Evolutionary conservation across 1,140 invertebrate genomes (phyloP), one percentile per base, ranked within the genome.

Genomic region (Pachypeltis micranthus): DNA sequence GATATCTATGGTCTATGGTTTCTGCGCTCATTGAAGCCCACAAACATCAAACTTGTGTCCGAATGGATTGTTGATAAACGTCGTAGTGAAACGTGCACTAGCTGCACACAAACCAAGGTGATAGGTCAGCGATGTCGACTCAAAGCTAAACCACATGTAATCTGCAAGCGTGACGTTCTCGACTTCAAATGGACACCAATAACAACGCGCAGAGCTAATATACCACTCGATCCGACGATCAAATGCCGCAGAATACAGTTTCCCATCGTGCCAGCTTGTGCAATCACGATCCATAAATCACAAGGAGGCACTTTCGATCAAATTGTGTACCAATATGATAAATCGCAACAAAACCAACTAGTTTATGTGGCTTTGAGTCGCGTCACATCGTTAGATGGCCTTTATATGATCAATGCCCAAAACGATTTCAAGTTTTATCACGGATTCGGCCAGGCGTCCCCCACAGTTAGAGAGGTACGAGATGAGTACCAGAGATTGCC

Each of bases 311-410:
- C 71, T 16, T 73, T 69, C 62, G 65, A 68, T 59, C 1, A 29
- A 59, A 62, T 69, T 66, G 70, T 72, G 14, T 72, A 72, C 61
- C 63, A 71, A 56, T 72, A 71, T 63, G 47, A 44, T 44, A 65
- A 65, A 57, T 24, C 2, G 65, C 70, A 72, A 66, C 29, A 62
- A 55, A 68, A 68, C 31, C 26, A 67, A 63, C 16, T 39, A 14
- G 62, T 72, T 51, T 73, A 72, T 67, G 69, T 72, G 58, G 72
- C 71, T 10, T 61, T 73, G 23, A 70, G 70, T 64, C 68, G 69
- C 4, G 69, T 70, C 16, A 71, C 71, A 34, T 70, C 26, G 44
- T 65, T 70, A 14, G 65, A 72, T 64, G 65, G 65, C 23, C 69
- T 72, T 25, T 26, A 56, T 24, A 24, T 56, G 19, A 24, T 56